Percentiles rank a stretch among this genome's conserved stretches.
Evolutionary conservation across 2,797 vertebrate genomes (phyloP).

Genomic region (Peromyscus attwateri): DNA sequence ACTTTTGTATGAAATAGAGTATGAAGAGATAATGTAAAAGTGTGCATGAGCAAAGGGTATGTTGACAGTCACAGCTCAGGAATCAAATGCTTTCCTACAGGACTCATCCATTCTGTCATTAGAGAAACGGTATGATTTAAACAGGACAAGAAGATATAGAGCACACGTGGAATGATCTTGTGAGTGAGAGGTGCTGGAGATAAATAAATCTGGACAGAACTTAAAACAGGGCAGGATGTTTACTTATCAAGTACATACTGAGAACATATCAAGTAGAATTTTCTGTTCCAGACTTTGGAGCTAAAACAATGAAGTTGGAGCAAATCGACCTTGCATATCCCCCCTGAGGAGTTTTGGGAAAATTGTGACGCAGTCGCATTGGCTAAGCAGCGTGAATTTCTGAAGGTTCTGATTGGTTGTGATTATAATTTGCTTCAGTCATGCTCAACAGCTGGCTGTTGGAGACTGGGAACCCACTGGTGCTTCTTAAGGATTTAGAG

Average conservation of each 20-base stretch:
- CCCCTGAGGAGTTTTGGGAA: background rate
- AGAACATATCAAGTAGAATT: background rate
- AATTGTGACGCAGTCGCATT: background rate
- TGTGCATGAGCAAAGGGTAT: background rate
- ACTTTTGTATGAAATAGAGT: background rate
- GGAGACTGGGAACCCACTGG: background rate
- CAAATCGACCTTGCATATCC: background rate
- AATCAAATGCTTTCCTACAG: background rate
- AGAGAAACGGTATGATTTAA: background rate
- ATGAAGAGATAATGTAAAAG: background rate
- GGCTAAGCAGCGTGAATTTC: background rate
- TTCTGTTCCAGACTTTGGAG: background rate
- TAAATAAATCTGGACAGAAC: background rate
- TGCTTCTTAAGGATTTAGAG: background rate
- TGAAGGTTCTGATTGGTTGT: background rate
- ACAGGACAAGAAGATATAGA: background rate
- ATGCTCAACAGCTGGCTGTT: background rate
- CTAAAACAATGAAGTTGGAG: background rate
- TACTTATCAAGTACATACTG: constrained; percentile 1
- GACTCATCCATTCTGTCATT: background rate
- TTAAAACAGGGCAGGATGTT: background rate
- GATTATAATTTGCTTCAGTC: background rate
- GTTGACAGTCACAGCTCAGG: background rate
- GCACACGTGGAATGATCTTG: background rate
- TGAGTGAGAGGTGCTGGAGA: background rate